A percentile compares a stretch with the other conserved stretches of the same genome.
These are phyloP conservation scores for Muscicapa comitata DNA, from an alignment of 2,797 vertebrate genomes.

Conservation along the genomic window DNA sequence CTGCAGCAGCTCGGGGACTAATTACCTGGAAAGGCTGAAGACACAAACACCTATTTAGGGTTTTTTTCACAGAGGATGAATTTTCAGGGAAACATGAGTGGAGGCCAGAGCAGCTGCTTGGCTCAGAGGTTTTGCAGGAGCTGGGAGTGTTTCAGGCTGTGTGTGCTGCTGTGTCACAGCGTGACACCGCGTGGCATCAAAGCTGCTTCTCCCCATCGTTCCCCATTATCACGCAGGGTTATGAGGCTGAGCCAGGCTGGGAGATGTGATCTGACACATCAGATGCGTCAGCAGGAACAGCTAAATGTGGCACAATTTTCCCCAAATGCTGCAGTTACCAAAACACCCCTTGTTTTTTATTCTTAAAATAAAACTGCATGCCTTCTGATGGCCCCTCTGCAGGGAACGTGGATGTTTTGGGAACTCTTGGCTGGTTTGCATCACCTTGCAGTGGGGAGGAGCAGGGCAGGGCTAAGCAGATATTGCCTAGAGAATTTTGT, in stretches of 20 bases:
- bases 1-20: constrained; percentile 4
- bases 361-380: neutral
- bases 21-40: constrained; percentile 51
- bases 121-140: neutral
- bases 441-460: neutral
- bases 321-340: neutral
- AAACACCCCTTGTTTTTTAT: neutral
- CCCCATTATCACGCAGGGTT: neutral
- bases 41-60: neutral
- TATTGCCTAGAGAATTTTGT: neutral
- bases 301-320: neutral
- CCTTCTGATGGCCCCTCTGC: neutral
- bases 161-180: neutral
- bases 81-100: neutral
- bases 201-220: neutral
- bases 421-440: neutral
- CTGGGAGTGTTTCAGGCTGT: neutral
- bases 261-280: neutral
- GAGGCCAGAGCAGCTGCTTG: neutral
- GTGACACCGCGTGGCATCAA: neutral
- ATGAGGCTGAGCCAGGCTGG: neutral
- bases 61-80: neutral
- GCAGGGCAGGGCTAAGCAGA: neutral
- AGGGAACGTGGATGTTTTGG: neutral
- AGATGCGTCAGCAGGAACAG: neutral